Conservation (phyloP, 1,140 invertebrate species). For the Listronotus bonariensis region DNA sequence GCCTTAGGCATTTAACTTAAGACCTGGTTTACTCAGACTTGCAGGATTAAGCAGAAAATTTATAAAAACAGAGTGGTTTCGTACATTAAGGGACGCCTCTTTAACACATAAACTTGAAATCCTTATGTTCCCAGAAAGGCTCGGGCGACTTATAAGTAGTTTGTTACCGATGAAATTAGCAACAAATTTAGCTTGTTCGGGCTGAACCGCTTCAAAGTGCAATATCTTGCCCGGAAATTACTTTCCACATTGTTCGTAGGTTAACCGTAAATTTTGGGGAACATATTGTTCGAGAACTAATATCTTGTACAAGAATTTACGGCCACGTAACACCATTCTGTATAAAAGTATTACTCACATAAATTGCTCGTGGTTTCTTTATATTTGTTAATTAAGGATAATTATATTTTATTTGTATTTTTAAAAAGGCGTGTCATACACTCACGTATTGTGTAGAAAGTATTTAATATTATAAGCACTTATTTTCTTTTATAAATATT, state of each 20-base stretch:
- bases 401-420: no score
- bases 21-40: no score
- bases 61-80: no score
- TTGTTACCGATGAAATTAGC: constrained; percentile 12
- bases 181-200: constrained; percentile 15
- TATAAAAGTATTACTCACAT: not conserved
- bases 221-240: constrained; percentile 27
- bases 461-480: no score
- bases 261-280: constrained; percentile 17
- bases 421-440: no score
- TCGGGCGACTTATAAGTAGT: constrained; percentile 6
- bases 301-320: constrained; percentile 26
- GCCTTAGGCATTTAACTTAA: no score
- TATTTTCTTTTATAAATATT: no score
- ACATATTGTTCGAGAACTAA: constrained; percentile 24
- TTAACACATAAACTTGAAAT: no score
- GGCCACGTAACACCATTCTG: constrained; percentile 1
- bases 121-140: not conserved
- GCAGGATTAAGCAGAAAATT: not conserved
- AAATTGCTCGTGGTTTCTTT: not conserved
- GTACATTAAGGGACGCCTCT: no score
- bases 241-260: constrained; percentile 21
- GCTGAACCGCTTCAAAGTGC: constrained; percentile 15
- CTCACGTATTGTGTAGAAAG: no score
- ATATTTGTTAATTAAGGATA: not conserved